Base-by-base conservation (phyloP, 92 coral and sea anemone genomes). In the Epizoanthus ramosus region DNA sequence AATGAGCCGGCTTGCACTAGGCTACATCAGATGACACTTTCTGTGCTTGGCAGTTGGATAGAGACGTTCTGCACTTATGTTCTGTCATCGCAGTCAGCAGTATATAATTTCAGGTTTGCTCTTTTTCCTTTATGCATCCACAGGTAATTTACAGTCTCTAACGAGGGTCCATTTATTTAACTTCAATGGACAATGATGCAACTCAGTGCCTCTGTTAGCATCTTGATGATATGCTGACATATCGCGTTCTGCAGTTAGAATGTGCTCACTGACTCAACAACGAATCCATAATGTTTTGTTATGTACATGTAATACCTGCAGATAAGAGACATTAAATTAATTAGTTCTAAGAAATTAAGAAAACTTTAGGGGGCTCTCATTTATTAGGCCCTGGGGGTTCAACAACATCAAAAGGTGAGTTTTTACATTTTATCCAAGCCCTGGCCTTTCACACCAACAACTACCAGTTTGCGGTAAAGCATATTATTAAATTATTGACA, bases 191-290 rank as follows among this genome's bases (percentile, higher is more conserved):
- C n/a, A n/a, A n/a, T n/a, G n/a, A n/a, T n/a, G n/a, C n/a, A n/a
- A n/a, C n/a, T n/a, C n/a, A n/a, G n/a, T n/a, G n/a, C n/a, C n/a
- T n/a, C n/a, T n/a, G n/a, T n/a, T n/a, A n/a, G n/a, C n/a, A n/a
- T n/a, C n/a, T n/a, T n/a, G n/a, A n/a, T n/a, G n/a, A n/a, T n/a
- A n/a, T n/a, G n/a, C n/a, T n/a, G n/a, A n/a, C n/a, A n/a, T n/a
- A n/a, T n/a, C n/a, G n/a, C n/a, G n/a, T n/a, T n/a, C n/a, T n/a
- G n/a, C n/a, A n/a, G n/a, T n/a, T n/a, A n/a, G n/a, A n/a, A n/a
- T n/a, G n/a, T n/a, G n/a, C n/a, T n/a, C n/a, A n/a, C n/a, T n/a
- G 71, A 63, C 68, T 63, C 68, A 63, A 63, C 68, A 63, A 63
- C 35, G 68, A 63, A 63, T 63, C 68, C 68, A 63, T 63, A 63